Base-by-base conservation (phyloP, 2,888 invertebrate genomes). In the Athalia rosae region DNA sequence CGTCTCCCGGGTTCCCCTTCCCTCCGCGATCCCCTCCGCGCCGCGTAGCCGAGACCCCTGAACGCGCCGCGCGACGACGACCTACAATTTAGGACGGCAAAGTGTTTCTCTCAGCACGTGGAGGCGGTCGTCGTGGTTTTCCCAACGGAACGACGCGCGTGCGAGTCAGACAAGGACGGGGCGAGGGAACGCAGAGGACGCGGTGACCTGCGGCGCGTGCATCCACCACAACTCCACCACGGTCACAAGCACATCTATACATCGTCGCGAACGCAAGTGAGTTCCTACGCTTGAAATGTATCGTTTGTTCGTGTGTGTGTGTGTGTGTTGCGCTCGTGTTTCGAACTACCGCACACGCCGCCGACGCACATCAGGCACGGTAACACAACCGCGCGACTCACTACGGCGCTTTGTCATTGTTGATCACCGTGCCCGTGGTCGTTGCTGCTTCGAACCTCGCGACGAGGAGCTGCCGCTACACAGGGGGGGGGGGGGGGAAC, bases 91-190 rank as follows among this genome's bases (percentile, higher is more conserved):
- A 82, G 87, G 86, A 86, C 84, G 85, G 80, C 83, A 80, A 84
- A 86, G 82, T 79, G 83, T 81, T 83, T 81, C 80, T 78, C 81
- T 78, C 86, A 86, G 88, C 89, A 89, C 89, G 89, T 89, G 89
- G 89, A 89, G 89, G 89, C 83, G 79, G 88, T 77, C 83, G 88
- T 76, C 83, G 85, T 78, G 89, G 89, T 89, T 89, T 88, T 86
- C 28, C 15, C 45, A 28, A 28, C 67, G 8, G 58, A 8, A 77
- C 76, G 77, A 77, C 82, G 85, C 85, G 85, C 85, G 85, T 85
- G 85, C 85, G 82, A 77, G 77, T 77, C 73, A 59, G 61, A 82
- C 77, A 74, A 78, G 79, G 82, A 80, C 76, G 69, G 64, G 53
- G 28, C 61, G 59, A 62, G 77, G 41, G 50, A 56, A 78, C 76